Evolutionary conservation across 2,888 invertebrate genomes (phyloP).

Genomic region (Leptura quadrifasciata): DNA sequence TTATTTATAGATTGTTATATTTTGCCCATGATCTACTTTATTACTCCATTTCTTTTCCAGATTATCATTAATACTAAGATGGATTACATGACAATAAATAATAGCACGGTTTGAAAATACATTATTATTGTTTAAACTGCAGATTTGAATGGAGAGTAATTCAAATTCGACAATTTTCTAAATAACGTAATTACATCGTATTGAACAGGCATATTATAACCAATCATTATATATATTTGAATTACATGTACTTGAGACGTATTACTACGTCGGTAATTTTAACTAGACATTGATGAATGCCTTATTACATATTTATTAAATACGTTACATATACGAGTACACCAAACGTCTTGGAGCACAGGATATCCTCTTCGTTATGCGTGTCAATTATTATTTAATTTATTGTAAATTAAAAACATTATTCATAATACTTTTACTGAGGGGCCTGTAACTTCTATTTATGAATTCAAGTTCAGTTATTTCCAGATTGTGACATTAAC

Average conservation of each 20-base stretch:
- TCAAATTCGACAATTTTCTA: too few relatives aligned
- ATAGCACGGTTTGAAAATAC: too few relatives aligned
- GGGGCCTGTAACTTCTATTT: background rate
- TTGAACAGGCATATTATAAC: too few relatives aligned
- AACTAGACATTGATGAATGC: background rate
- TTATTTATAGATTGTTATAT: too few relatives aligned
- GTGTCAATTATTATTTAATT: slow-evolving; percentile 36
- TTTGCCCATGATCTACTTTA: too few relatives aligned
- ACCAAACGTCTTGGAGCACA: slow-evolving; percentile 1
- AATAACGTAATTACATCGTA: too few relatives aligned
- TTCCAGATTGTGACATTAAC: background rate
- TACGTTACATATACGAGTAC: background rate
- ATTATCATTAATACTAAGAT: too few relatives aligned
- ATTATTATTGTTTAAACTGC: too few relatives aligned
- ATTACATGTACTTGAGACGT: background rate
- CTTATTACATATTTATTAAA: background rate
- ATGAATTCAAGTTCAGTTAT: background rate
- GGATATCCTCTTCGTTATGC: slow-evolving; percentile 28
- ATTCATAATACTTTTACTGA: slow-evolving; percentile 20
- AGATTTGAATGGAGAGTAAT: too few relatives aligned
- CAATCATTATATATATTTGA: too few relatives aligned
- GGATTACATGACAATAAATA: too few relatives aligned
- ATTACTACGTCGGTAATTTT: background rate
- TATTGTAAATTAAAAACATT: slow-evolving; percentile 25
- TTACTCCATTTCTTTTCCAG: too few relatives aligned